phyloP scores from a whole-genome alignment of 2,888 invertebrate genomes.

The Lottia gigantea region DNA sequence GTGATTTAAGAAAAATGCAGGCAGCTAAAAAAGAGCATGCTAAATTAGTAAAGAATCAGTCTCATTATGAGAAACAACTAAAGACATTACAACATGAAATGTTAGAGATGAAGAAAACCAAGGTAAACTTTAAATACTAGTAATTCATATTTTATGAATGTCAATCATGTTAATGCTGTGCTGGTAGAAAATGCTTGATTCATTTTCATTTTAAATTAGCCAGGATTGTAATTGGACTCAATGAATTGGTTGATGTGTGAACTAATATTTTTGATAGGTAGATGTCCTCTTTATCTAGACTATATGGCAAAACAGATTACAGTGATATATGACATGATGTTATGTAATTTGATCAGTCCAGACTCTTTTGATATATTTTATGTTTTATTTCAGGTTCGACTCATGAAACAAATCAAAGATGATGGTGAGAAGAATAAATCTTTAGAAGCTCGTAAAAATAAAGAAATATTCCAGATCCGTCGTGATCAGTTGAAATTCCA shows the following conservation, averaged over 20 bases:
- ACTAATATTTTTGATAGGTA: too few relatives aligned
- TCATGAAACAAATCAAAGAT: conserved; percentile 93
- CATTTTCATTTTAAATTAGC: too few relatives aligned
- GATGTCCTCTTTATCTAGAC: too few relatives aligned
- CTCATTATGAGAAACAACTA: conserved; percentile 81
- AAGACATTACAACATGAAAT: conserved; percentile 80
- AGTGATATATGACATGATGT: too few relatives aligned
- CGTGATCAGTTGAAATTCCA: conserved; percentile 91
- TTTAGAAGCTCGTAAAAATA: conserved; percentile 80
- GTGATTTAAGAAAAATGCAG: conserved; percentile 85
- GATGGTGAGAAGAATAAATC: conserved; percentile 81
- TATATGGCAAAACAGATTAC: too few relatives aligned
- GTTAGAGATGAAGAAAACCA: conserved; percentile 84
- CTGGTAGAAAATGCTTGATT: too few relatives aligned
- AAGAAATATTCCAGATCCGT: conserved; percentile 89
- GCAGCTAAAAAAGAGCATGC: conserved; percentile 90
- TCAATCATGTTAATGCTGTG: too few relatives aligned
- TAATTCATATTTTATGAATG: too few relatives aligned
- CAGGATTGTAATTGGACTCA: too few relatives aligned
- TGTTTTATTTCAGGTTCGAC: conserved; percentile 65
- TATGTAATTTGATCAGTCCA: too few relatives aligned
- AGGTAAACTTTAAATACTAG: conserved; percentile 75
- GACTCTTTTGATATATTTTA: background rate
- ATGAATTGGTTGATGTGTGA: too few relatives aligned
- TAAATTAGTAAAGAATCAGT: conserved; percentile 82